A percentile compares a stretch with the other conserved stretches of the same genome.
Conservation (phyloP, 2,797 vertebrate species). For the Paedocypris micromegethes region DNA sequence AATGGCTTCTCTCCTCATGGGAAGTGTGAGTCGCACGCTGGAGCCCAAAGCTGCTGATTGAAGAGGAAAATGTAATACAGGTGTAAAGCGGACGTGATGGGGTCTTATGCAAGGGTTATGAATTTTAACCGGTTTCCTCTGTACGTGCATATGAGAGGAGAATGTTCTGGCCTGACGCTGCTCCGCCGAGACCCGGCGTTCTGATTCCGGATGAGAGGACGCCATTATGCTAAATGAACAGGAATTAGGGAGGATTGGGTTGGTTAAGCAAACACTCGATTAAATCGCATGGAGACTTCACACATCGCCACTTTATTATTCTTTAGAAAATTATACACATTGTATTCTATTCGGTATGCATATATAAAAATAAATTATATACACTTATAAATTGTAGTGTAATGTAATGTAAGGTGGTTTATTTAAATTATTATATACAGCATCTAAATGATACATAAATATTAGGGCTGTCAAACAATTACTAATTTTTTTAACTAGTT, state of each 20-base stretch:
- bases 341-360: too few species aligned
- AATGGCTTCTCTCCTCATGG: slow-evolving; percentile 76
- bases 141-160: slow-evolving; percentile 72
- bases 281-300: slow-evolving; percentile 58
- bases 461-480: too few species aligned
- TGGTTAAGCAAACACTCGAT: slow-evolving; percentile 83
- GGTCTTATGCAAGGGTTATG: slow-evolving; percentile 81
- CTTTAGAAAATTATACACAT: not conserved
- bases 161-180: slow-evolving; percentile 70
- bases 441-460: too few species aligned
- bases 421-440: too few species aligned
- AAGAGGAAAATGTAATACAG: slow-evolving; percentile 78
- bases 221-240: slow-evolving; percentile 79
- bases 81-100: slow-evolving; percentile 77
- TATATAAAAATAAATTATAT: too few species aligned
- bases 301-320: not conserved
- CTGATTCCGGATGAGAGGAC: slow-evolving; percentile 72
- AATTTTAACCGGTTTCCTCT: slow-evolving; percentile 74
- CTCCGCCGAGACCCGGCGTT: slow-evolving; percentile 62
- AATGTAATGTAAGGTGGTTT: too few species aligned
- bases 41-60: slow-evolving; percentile 77
- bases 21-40: slow-evolving; percentile 58
- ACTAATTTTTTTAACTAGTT: too few species aligned
- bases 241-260: slow-evolving; percentile 72
- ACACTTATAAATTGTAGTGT: too few species aligned